Base-by-base conservation (phyloP, 2,797 vertebrate species). In the Sebastes oblongus region DNA sequence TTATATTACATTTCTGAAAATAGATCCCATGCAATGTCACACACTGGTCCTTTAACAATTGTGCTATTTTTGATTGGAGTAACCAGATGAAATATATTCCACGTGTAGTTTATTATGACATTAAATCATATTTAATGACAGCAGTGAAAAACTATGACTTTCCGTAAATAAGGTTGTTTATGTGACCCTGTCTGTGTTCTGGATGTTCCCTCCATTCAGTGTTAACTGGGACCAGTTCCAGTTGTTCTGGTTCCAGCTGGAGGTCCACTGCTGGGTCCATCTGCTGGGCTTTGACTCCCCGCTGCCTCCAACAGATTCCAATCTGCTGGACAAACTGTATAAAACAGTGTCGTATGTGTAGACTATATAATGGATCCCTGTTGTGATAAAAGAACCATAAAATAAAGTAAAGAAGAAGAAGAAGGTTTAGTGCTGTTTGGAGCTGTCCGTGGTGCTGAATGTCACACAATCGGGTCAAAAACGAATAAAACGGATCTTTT, bases 361-460 rank as follows among this genome's bases (percentile, higher is more conserved):
- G 24, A 13, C 25, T 4, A 2, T 1, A 30, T 2, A 16, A 18
- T 3, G 22, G 0, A 1, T 14, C 7, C 4, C 1, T 13, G 3
- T 5, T 4, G 32, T 0, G 24, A 22, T 5, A 3, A 5, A 13
- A 22, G 6, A 9, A 20, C n/a, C 4, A 24, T 1, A 42, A 4
- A 14, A 39, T 4, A 11, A 56, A 50, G 8, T 3, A 2, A 50
- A 50, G 18, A 29, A 27, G n/a, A 29, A 27, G n/a, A 58, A n/a
- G 18, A 42, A 27, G 1, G 34, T 29, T 29, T 1, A 8, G 34
- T 7, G 59, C 3, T 1, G 4, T 46, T n/a, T 56, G 50, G 34
- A 74, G 75, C 91, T 93, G 81, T 91, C 93, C 86, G 2, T 70
- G 88, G 92, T 93, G 70, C 93, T 93, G 91, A 88, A 50, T 20